Base-by-base conservation (phyloP, 2,113 vertebrate genomes). In the Callopanchax toddi region DNA sequence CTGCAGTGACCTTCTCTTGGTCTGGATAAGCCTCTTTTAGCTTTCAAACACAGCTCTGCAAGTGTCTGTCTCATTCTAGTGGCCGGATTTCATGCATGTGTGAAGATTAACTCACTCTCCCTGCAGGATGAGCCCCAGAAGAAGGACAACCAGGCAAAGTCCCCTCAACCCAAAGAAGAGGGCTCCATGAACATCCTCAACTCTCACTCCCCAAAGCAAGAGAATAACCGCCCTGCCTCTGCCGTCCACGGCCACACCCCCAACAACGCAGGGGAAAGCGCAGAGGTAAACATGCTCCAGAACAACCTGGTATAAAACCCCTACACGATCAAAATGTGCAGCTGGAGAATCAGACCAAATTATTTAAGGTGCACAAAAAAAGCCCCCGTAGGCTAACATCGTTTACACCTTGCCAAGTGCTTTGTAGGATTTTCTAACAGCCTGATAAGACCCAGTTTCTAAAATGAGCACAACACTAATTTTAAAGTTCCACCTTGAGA, bases 131-230 rank as follows among this genome's bases (percentile, higher is more conserved):
- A 91, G 23, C 88, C 94, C 3, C 84, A 82, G 87, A 98, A 98
- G 90, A 91, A 94, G 79, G 94, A 95, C 78, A 95, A 95, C 60
- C 92, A 91, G 11, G 91, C 93, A 39, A 97, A 97, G 77, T 91
- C 92, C 85, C 93, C 93, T 16, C 89, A 94, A 55, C 90, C 94
- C 80, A 95, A 96, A 50, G 96, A 96, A 76, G 95, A 96, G 55
- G 95, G 97, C 22, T 87, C 94, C 0, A 94, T 96, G 59, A 96
- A 95, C 87, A 95, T 97, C 86, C 94, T 95, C 90, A 97, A 95
- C 89, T 94, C 95, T 9, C 90, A 93, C 53, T 95, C 95, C 0
- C 93, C 95, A 61, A 95, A 96, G 79, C 93, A 93, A 0, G 95
- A 96, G 22, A 92, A 94, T 55, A 91, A 92, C 84, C 93, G 94